Percentiles rank a stretch among this genome's conserved stretches.
Evolutionary conservation across 2,888 invertebrate genomes (phyloP).

Genomic region (Cerastoderma edule): DNA sequence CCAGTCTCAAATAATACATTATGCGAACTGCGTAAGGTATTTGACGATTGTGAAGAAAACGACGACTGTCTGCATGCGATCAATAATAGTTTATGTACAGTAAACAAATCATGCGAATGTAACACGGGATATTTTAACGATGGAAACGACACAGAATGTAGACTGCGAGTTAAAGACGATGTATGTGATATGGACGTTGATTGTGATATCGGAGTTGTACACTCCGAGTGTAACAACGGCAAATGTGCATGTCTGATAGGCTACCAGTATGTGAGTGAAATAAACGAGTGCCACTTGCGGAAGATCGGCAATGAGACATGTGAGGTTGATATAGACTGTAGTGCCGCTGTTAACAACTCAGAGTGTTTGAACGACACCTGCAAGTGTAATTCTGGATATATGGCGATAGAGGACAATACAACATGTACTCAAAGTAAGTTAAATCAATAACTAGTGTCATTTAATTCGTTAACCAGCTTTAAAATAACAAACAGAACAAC

Average conservation of each 20-base stretch:
- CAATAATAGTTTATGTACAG: conserved; percentile 51
- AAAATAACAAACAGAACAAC: too few relatives aligned
- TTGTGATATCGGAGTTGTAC: conserved; percentile 40
- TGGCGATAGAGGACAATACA: conserved; percentile 33
- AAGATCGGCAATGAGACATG: conserved; percentile 63
- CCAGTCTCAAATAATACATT: conserved; percentile 21
- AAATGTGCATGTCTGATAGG: conserved; percentile 41
- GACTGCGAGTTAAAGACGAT: conserved; percentile 43
- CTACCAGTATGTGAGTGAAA: conserved; percentile 17
- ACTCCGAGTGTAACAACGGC: conserved; percentile 52
- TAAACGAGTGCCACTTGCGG: conserved; percentile 32
- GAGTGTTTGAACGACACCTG: conserved; percentile 54
- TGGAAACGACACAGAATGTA: conserved; percentile 44
- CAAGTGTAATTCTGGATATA: conserved; percentile 47
- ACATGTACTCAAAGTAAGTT: conserved; percentile 58
- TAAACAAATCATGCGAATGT: conserved; percentile 47
- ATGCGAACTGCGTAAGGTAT: conserved; percentile 36
- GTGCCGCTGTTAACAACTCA: conserved; percentile 53
- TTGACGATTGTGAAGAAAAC: conserved; percentile 35
- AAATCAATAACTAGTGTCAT: too few relatives aligned
- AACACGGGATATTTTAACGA: conserved; percentile 42
- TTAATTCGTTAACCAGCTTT: too few relatives aligned
- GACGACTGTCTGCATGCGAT: conserved; percentile 55
- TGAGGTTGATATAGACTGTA: conserved; percentile 56
- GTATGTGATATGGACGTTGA: conserved; percentile 33